Base-by-base conservation (phyloP, 2,113 vertebrate genomes). In the Xenus cinereus region DNA sequence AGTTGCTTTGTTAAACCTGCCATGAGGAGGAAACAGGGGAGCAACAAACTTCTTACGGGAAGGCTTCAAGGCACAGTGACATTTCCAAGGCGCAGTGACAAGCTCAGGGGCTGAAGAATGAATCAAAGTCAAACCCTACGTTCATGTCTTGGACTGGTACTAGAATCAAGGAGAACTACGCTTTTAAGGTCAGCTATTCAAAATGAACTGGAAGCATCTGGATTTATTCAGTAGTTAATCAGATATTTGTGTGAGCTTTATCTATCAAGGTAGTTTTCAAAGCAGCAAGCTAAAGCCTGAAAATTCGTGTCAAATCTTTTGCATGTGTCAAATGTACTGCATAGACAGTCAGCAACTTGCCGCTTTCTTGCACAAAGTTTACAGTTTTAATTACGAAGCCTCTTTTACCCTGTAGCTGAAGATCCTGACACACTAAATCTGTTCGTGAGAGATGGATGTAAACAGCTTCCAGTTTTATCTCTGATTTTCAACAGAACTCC, bases 161-260 rank as follows among this genome's bases (percentile, higher is more conserved):
- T 93, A 73, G 89, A 71, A 76, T 56, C 14, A 59, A 78, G 82
- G 60, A 90, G 48, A 87, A 15, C 69, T 24, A 33, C 3, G 1
- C 43, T 91, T 14, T 84, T 93, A 93, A 96, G 83, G 84, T 97
- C 91, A 96, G 83, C 91, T 92, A 62, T 89, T 93, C 87, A 72
- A 94, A 90, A 88, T 71, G 9, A 93, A 85, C 74, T 68, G 51
- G 67, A 82, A 73, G 53, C 63, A 32, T 67, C 60, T 78, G 86
- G 73, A 92, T 69, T 66, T 84, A 54, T 72, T 64, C 5, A 79
- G 51, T 17, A 76, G 51, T 64, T 89, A 51, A 78, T 48, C 16
- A 67, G 63, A 69, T 77, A 32, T 83, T 59, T 64, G 45, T 93
- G 71, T 89, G 87, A 71, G 23, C 19, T 91, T 63, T 73, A 18